Conservation (phyloP, 1,140 invertebrate genomes). For the Sycobia sp. region DNA sequence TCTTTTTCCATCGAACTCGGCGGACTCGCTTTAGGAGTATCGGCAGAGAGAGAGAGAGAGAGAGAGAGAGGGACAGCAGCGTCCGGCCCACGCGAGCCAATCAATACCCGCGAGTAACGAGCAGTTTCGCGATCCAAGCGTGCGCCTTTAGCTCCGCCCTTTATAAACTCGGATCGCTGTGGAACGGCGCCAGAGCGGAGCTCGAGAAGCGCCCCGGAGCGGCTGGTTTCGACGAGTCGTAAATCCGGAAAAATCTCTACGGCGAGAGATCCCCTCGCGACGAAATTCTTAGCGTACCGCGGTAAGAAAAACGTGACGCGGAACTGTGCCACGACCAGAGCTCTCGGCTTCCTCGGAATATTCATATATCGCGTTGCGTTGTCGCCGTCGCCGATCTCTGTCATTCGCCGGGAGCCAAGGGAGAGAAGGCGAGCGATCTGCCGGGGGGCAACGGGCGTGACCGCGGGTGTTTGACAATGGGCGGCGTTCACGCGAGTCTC, state of each 20-base stretch:
- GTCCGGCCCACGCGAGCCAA: slow-evolving; percentile 48
- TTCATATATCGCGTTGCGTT: no score
- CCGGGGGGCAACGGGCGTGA: slow-evolving; percentile 54
- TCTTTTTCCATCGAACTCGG: no score
- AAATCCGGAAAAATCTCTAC: no score
- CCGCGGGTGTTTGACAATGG: slow-evolving; percentile 54
- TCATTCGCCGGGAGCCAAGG: neutral
- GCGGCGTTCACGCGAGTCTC: slow-evolving; percentile 25
- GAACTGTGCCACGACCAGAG: no score
- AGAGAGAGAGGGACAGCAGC: neutral
- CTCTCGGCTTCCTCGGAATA: no score
- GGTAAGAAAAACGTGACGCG: no score
- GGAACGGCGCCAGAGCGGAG: neutral
- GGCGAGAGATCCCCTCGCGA: no score
- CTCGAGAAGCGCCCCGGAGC: neutral
- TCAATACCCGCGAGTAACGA: slow-evolving; percentile 54
- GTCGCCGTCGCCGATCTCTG: no score
- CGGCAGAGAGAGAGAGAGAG: no score
- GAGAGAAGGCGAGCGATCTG: slow-evolving; percentile 40
- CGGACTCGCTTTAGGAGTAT: no score
- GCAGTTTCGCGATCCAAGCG: slow-evolving; percentile 47
- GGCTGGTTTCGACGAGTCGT: no score
- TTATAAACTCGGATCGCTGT: slow-evolving; percentile 10
- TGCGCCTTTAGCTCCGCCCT: slow-evolving; percentile 45
- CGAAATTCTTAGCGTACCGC: no score